Base-by-base conservation (phyloP, 2,888 invertebrate species). In the Cryptosula pallasiana region DNA sequence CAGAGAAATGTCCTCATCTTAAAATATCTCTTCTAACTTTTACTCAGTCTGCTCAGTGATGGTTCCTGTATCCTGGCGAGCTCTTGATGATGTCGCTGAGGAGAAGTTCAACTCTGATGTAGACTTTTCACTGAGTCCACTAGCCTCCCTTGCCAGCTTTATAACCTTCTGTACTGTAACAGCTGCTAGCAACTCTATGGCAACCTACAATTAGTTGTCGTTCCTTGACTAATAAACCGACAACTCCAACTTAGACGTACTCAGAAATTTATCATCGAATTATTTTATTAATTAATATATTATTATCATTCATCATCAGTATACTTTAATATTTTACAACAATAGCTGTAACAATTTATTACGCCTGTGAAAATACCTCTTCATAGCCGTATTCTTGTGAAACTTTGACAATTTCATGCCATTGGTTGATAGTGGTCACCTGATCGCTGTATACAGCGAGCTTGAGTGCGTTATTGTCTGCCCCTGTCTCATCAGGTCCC, bases 371-470 rank as follows among this genome's bases (percentile, higher is more conserved):
- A 45, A 45, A 45, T 25, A 63, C 63, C 57, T 80, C 80, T 1
- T 76, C 75, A 71, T 79, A 78, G 0, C 79, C 80, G 55, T 76
- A 76, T 32, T 79, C 77, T 55, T 79, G 79, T 29, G 80, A 74
- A 2, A 75, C 73, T 54, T 76, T 75, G 0, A 79, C 75, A 35
- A 82, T 75, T 32, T 76, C 76, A 71, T 74, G 75, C 82, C 82
- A 82, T 73, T 80, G 77, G 3, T 77, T 74, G 32, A 69, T 16
- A 3, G 78, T 78, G 0, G 81, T 81, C 55, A 77, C 74, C 1
- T 73, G 69, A 71, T 82, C 82, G 72, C 75, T 76, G 23, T 79
- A 73, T n/a, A 81, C 77, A 16, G 80, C 80, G 55, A 76, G 73
- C 71, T 77, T 76, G 72, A 78, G 76, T 16, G 74, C 74, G 35